Conservation (phyloP, 2,888 invertebrate genomes). For the Capitulum mitella region DNA sequence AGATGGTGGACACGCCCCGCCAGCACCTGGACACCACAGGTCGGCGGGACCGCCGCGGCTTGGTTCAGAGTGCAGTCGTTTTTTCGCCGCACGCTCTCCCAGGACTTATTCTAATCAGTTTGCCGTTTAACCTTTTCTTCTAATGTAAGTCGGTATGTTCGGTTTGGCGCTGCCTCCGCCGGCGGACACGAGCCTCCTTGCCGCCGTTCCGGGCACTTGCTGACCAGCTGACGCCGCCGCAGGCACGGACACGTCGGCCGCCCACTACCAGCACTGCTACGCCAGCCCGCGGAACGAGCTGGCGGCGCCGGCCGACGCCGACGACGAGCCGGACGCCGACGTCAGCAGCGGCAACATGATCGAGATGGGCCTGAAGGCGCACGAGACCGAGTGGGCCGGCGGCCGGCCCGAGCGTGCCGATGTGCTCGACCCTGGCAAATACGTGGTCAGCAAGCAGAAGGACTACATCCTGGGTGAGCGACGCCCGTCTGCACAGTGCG, state of each 20-base stretch:
- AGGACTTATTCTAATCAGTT: no score
- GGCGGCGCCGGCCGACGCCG: background rate
- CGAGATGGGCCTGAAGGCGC: constrained; percentile 5
- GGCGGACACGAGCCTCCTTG: no score
- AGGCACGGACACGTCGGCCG: constrained; percentile 3
- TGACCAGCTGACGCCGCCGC: no score
- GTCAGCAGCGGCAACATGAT: constrained; percentile 11
- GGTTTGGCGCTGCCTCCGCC: no score
- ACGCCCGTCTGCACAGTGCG: no score
- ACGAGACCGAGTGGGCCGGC: background rate
- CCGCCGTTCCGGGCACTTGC: no score
- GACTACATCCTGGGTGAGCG: background rate
- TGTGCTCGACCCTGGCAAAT: constrained; percentile 1
- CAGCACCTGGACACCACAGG: constrained; percentile 10
- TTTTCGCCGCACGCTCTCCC: no score
- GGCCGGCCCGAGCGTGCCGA: background rate
- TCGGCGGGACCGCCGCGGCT: background rate
- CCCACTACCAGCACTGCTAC: constrained; percentile 21
- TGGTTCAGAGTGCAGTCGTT: no score
- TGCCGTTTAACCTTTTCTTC: no score
- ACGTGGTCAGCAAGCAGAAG: constrained; percentile 1
- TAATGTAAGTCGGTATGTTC: no score
- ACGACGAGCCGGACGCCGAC: background rate
- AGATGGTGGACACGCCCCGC: background rate
- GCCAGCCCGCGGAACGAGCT: constrained; percentile 14